phyloP scores from a whole-genome alignment of 2,113 vertebrate genomes.

The Xiphophorus couchianus region DNA sequence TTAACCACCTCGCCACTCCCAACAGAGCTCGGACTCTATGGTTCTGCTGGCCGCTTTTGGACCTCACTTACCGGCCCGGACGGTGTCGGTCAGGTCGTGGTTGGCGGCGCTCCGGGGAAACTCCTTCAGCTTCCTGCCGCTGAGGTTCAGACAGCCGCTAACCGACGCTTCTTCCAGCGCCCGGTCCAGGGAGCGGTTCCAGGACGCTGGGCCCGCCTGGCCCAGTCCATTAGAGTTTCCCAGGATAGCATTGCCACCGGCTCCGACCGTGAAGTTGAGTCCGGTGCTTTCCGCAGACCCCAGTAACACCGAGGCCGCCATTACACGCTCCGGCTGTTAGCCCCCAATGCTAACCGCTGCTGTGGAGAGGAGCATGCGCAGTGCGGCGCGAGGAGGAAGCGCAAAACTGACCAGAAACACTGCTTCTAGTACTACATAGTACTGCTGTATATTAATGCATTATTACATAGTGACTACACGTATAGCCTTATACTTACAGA shows the following conservation, averaged over 20 bases:
- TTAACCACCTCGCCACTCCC: rapidly evolving
- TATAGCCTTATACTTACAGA: not conserved
- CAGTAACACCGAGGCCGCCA: slow-evolving; percentile 89
- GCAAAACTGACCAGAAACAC: not conserved
- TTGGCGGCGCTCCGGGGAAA: slow-evolving; percentile 92
- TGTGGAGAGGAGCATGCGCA: slow-evolving; percentile 58
- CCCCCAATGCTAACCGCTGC: slow-evolving; percentile 70
- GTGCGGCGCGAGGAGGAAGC: slow-evolving; percentile 46
- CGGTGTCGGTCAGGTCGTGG: slow-evolving; percentile 97
- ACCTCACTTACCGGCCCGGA: slow-evolving; percentile 86
- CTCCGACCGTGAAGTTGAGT: slow-evolving; percentile 67
- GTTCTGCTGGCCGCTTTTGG: not conserved
- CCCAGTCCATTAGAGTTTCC: slow-evolving; percentile 70
- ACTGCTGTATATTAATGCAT: not conserved
- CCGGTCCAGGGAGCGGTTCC: slow-evolving; percentile 93
- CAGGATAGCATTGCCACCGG: slow-evolving; percentile 45
- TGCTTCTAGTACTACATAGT: not conserved
- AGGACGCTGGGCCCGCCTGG: slow-evolving; percentile 82
- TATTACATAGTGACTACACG: not conserved
- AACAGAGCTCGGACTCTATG: not conserved
- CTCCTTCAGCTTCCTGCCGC: slow-evolving; percentile 98
- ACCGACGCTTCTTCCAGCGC: slow-evolving; percentile 92
- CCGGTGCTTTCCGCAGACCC: slow-evolving; percentile 82
- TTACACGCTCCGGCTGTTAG: slow-evolving; percentile 80
- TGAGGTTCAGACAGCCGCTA: slow-evolving; percentile 90